phyloP scores from a whole-genome alignment of 2,113 vertebrate genomes.

The Eulacestoma nigropectus region DNA sequence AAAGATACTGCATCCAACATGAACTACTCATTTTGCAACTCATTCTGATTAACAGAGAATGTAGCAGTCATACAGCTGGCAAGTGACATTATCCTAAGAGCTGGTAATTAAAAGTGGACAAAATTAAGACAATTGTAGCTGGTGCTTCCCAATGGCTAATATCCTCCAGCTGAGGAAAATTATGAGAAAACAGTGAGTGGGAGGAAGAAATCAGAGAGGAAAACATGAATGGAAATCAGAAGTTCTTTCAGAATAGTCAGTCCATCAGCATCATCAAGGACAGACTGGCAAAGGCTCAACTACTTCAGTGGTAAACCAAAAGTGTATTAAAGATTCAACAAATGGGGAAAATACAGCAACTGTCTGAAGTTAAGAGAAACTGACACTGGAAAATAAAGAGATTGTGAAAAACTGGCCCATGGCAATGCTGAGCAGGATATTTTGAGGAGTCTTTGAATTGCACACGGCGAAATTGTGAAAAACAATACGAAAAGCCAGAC shows the following conservation, averaged over 20 bases:
- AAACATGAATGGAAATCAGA: constrained; percentile 60
- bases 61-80: constrained; percentile 30
- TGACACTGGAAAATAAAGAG: background rate
- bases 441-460: background rate
- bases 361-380: background rate
- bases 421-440: background rate
- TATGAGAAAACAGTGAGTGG: constrained; percentile 41
- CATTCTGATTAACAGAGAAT: background rate
- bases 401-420: background rate
- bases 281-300: background rate
- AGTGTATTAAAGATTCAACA: background rate
- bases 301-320: background rate
- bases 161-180: constrained; percentile 61
- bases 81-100: constrained; percentile 37
- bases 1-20: background rate
- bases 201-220: constrained; percentile 51
- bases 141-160: constrained; percentile 39
- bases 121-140: constrained; percentile 47
- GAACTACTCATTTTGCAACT: background rate
- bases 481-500: background rate
- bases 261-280: constrained; percentile 36
- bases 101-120: constrained; percentile 49
- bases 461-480: background rate
- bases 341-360: background rate
- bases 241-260: constrained; percentile 52